Percentiles rank a stretch among this genome's conserved stretches.
Evolutionary conservation across 2,888 invertebrate species (phyloP).

Genomic region (Aporophyla nigra): DNA sequence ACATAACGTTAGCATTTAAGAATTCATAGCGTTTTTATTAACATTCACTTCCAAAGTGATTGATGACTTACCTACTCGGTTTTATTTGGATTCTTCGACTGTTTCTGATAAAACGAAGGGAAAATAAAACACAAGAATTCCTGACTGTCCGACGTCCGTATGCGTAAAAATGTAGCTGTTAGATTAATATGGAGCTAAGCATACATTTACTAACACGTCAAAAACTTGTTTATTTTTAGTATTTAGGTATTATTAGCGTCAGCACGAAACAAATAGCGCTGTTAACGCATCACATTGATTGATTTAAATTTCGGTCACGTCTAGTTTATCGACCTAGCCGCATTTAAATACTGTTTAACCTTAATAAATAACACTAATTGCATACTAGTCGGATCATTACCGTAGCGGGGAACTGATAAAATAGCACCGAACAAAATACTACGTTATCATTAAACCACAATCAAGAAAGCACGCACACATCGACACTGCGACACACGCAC

Average conservation of each 20-base stretch:
- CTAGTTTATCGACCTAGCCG: constrained; percentile 63
- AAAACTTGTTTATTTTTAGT: constrained; percentile 53
- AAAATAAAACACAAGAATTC: constrained; percentile 25
- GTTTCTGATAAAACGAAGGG: constrained; percentile 27
- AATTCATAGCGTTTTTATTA: constrained; percentile 45
- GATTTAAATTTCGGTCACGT: constrained; percentile 48
- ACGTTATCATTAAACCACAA: constrained; percentile 86
- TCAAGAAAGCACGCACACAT: constrained; percentile 84
- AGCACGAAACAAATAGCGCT: constrained; percentile 31
- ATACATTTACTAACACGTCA: constrained; percentile 29
- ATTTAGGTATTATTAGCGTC: constrained; percentile 34
- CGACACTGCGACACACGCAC: constrained; percentile 78
- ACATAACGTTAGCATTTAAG: constrained; percentile 31
- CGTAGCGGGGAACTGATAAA: constrained; percentile 77
- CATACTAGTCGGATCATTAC: constrained; percentile 75
- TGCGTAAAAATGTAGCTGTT: constrained; percentile 14
- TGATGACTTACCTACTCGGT: constrained; percentile 37
- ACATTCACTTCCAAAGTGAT: constrained; percentile 28
- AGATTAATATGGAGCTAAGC: constrained; percentile 21
- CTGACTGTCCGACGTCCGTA: background rate
- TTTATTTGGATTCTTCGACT: constrained; percentile 40
- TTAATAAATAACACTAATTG: constrained; percentile 75
- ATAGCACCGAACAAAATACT: constrained; percentile 83
- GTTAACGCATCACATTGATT: constrained; percentile 39
- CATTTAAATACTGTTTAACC: constrained; percentile 69